Percentiles rank a stretch among this genome's conserved stretches.
These are phyloP conservation scores for Pterobdella sp. DNA, from an alignment of 2,888 invertebrate species.

Conservation along the genomic window DNA sequence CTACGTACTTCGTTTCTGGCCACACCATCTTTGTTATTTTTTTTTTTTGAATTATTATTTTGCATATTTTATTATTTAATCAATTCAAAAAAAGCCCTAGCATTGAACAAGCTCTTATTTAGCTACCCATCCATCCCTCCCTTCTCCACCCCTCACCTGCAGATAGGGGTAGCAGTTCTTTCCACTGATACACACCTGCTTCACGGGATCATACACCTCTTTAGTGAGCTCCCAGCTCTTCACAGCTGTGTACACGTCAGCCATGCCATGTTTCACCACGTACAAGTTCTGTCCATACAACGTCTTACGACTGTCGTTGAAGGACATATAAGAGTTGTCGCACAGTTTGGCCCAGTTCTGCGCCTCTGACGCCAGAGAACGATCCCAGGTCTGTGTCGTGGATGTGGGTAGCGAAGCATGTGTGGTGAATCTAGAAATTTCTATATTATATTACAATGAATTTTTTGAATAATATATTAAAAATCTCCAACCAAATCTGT, in stretches of 20 bases:
- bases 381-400: not conserved
- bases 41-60: too few species aligned
- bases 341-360: conserved; percentile 2
- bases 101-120: too few species aligned
- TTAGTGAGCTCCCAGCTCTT: not conserved
- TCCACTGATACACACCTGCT: not conserved
- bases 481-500: not conserved
- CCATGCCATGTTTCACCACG: not conserved
- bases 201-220: not conserved
- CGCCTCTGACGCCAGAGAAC: not conserved
- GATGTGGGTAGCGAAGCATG: not conserved
- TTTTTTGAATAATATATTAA: not conserved
- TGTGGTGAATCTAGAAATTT: not conserved
- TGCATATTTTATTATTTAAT: too few species aligned
- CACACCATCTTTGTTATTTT: not conserved
- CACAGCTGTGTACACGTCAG: not conserved
- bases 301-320: not conserved
- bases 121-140: too few species aligned
- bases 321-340: not conserved
- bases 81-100: too few species aligned
- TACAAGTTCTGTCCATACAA: not conserved
- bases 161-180: conserved; percentile 9
- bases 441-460: not conserved
- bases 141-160: not conserved
- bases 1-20: not conserved